Conservation (phyloP, 2,888 invertebrate species). For the Hydraecia micacea region DNA sequence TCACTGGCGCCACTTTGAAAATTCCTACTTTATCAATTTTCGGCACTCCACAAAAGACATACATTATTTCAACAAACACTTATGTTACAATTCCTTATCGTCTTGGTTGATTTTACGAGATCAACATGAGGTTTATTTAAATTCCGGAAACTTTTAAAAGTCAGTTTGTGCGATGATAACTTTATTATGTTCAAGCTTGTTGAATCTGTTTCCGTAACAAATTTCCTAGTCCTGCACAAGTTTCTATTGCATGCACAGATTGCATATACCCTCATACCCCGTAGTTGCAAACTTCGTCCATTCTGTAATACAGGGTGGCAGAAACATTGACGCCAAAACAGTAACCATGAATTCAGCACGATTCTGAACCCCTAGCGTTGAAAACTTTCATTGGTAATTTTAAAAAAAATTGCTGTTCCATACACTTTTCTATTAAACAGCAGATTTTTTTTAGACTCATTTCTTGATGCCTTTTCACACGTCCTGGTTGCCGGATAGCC, state of each 20-base stretch:
- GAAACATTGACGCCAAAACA: neutral
- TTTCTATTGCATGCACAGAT: constrained; percentile 15
- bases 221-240: neutral
- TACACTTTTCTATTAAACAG: too few species aligned
- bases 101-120: neutral
- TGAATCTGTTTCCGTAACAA: constrained; percentile 3
- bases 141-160: neutral
- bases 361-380: neutral
- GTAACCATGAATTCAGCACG: neutral
- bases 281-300: neutral
- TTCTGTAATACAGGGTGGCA: neutral
- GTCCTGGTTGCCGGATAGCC: too few species aligned
- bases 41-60: too few species aligned
- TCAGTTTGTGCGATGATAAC: neutral
- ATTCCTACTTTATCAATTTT: too few species aligned
- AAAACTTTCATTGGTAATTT: too few species aligned
- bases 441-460: too few species aligned
- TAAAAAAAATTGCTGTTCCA: too few species aligned
- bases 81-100: neutral
- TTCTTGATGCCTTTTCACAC: too few species aligned
- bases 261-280: neutral
- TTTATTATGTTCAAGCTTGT: neutral
- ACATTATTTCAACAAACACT: neutral
- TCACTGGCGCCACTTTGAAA: too few species aligned
- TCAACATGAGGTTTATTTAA: neutral